Evolutionary conservation across 2,113 vertebrate species (phyloP).

Genomic region (Malurus melanocephalus): DNA sequence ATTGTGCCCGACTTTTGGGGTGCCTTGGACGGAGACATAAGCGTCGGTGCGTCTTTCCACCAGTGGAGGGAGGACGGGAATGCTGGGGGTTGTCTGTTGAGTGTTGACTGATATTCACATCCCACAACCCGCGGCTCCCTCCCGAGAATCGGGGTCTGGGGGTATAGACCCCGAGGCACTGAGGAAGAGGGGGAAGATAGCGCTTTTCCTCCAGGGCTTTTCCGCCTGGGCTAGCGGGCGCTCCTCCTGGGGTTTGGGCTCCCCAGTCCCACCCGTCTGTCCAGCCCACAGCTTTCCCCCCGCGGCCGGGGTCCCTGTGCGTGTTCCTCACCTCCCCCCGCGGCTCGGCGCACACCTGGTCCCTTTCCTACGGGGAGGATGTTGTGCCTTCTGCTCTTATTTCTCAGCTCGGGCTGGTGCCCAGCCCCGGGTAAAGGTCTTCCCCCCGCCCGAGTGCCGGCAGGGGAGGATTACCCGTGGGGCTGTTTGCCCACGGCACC

Average conservation of each 20-base stretch:
- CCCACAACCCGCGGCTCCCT: not conserved
- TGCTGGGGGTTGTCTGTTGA: not conserved
- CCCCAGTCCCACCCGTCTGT: not conserved
- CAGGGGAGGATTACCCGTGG: not conserved
- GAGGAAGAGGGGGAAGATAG: not conserved
- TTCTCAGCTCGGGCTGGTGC: not conserved
- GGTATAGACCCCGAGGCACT: not conserved
- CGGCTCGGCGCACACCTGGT: not conserved
- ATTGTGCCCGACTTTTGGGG: not conserved
- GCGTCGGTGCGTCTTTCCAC: not conserved
- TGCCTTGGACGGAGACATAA: not conserved
- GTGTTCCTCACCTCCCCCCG: not conserved
- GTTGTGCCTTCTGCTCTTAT: not conserved
- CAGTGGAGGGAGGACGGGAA: not conserved
- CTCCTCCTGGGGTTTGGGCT: not conserved
- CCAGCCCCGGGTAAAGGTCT: not conserved
- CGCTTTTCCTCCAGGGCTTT: not conserved
- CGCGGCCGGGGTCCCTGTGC: not conserved
- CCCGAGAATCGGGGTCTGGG: too few species aligned
- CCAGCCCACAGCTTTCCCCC: not conserved
- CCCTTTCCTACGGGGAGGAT: not conserved
- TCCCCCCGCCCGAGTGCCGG: not conserved
- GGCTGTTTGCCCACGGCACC: not conserved
- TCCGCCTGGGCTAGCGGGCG: not conserved
- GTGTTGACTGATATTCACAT: not conserved